These are phyloP conservation scores for Oreortyx pictus DNA, from an alignment of 2,797 vertebrate species.

Conservation along the genomic window DNA sequence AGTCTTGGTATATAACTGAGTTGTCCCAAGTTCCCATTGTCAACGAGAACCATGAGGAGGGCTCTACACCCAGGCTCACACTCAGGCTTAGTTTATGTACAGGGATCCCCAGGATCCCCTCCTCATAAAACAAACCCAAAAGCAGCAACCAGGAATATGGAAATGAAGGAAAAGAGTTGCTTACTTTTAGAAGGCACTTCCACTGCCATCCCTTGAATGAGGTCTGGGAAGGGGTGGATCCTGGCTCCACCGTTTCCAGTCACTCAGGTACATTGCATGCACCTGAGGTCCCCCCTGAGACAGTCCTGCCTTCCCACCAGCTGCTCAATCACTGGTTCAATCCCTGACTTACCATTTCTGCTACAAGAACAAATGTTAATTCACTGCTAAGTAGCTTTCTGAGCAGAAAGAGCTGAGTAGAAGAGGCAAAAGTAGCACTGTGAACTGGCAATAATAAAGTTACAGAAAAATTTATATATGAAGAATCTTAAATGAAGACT, in stretches of 20 bases:
- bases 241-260: too few species aligned
- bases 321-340: too few species aligned
- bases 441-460: fast-evolving
- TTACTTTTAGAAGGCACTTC: too few species aligned
- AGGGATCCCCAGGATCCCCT: background rate
- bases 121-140: background rate
- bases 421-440: background rate
- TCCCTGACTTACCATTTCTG: too few species aligned
- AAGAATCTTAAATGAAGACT: background rate
- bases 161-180: too few species aligned
- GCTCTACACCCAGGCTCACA: background rate
- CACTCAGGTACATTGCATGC: too few species aligned
- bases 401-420: background rate
- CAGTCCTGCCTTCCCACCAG: too few species aligned
- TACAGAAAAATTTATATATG: fast-evolving
- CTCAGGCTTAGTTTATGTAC: background rate
- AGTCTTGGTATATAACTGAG: background rate
- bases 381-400: background rate
- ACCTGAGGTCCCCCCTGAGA: too few species aligned
- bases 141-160: too few species aligned
- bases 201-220: too few species aligned
- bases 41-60: background rate
- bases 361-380: background rate
- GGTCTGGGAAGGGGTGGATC: too few species aligned
- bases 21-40: background rate